Conservation (phyloP, 2,113 vertebrate genomes). For the Neomonachus schauinslandi region DNA sequence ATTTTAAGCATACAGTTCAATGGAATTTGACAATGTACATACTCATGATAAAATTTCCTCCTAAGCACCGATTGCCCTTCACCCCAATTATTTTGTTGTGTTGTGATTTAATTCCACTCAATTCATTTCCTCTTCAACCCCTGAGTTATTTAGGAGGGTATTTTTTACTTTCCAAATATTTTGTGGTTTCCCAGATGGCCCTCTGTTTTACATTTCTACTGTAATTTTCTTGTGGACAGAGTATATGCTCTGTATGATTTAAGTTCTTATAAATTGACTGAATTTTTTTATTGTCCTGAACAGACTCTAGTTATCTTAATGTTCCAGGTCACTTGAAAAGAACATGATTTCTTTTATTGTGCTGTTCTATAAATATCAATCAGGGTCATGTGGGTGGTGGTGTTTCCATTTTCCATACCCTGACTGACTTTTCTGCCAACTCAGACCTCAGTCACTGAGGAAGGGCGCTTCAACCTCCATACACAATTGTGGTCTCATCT, state of each 20-base stretch:
- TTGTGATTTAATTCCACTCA: not conserved
- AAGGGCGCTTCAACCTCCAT: not conserved
- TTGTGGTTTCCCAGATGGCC: not conserved
- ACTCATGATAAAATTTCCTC: not conserved
- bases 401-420: not conserved
- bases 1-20: not conserved
- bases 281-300: constrained; percentile 29
- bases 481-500: not conserved
- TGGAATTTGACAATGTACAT: not conserved
- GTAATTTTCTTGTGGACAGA: constrained; percentile 11
- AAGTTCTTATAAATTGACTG: constrained; percentile 37
- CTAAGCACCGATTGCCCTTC: not conserved
- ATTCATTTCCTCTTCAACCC: not conserved
- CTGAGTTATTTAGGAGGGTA: not conserved
- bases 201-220: constrained; percentile 47
- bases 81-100: not conserved
- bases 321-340: constrained; percentile 9
- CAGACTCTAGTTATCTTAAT: constrained; percentile 1
- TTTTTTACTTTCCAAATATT: constrained; percentile 28
- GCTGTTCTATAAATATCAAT: not conserved
- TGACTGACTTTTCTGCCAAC: constrained; percentile 31
- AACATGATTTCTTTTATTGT: constrained; percentile 24
- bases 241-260: not conserved
- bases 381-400: not conserved
- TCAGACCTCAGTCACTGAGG: not conserved